A percentile compares a stretch with the other conserved stretches of the same genome.
These are phyloP conservation scores for Notechis scutatus DNA, from an alignment of 2,113 vertebrate genomes.

Conservation along the genomic window DNA sequence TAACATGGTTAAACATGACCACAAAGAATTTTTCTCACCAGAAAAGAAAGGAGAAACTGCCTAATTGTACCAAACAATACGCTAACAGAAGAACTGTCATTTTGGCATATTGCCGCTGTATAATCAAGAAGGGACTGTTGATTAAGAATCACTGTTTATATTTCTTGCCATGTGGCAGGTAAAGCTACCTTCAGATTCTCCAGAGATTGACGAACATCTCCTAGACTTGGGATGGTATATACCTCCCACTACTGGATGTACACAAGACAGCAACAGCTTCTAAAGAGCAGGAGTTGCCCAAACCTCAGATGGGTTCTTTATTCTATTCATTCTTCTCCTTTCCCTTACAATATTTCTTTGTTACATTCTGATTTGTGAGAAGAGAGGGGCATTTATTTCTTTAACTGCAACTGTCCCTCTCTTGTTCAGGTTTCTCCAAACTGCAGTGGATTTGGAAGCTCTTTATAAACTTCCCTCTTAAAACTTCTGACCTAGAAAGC, in stretches of 20 bases:
- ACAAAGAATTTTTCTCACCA: conserved; percentile 5
- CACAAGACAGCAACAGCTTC: background rate
- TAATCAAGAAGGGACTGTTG: background rate
- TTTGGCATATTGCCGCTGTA: background rate
- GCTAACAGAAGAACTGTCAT: background rate
- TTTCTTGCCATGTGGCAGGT: background rate
- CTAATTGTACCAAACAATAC: background rate
- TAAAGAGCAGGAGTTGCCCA: background rate
- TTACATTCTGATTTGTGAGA: background rate
- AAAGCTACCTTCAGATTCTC: background rate
- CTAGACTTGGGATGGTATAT: background rate
- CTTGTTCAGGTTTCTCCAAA: background rate
- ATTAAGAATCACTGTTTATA: background rate
- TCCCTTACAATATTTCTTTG: background rate
- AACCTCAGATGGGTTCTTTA: background rate
- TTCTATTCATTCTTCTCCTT: background rate
- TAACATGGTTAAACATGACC: background rate
- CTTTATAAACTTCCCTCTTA: background rate
- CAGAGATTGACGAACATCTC: background rate
- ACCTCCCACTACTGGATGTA: background rate
- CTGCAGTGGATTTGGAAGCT: background rate
- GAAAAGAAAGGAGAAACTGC: background rate
- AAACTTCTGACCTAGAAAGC: background rate
- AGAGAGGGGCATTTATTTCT: background rate
- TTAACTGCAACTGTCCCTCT: background rate